phyloP scores from a whole-genome alignment of 2,888 invertebrate genomes.

The Muscina levida region DNA sequence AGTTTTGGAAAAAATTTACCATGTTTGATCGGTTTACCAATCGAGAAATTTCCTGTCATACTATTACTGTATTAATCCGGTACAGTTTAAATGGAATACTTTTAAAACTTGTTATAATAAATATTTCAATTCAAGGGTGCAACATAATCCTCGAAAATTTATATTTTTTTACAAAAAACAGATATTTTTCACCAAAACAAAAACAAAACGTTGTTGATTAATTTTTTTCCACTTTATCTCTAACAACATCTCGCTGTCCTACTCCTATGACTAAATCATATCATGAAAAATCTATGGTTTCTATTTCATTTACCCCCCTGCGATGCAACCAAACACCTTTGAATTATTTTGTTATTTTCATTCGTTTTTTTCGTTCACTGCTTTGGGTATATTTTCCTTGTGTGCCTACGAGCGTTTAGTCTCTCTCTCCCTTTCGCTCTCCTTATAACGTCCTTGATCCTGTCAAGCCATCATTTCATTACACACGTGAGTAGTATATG shows the following conservation, averaged over 20 bases:
- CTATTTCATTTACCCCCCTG: slow-evolving; percentile 5
- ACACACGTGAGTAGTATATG: slow-evolving; percentile 49
- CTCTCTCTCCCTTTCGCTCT: no score
- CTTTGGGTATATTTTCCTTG: slow-evolving; percentile 31
- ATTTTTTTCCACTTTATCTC: background rate
- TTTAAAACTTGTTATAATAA: background rate
- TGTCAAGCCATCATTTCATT: slow-evolving; percentile 64
- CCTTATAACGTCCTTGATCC: slow-evolving; percentile 79
- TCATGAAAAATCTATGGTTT: no score
- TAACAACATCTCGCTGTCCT: background rate
- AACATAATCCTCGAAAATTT: background rate
- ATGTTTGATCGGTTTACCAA: no score
- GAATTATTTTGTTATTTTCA: background rate
- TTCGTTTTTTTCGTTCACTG: slow-evolving; percentile 1
- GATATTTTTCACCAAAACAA: background rate
- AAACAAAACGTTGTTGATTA: slow-evolving; percentile 9
- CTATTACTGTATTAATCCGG: no score
- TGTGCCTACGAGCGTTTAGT: no score
- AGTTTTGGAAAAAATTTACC: no score
- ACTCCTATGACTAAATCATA: no score
- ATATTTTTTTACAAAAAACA: background rate
- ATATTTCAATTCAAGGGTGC: slow-evolving; percentile 4
- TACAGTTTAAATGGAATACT: background rate
- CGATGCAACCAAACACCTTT: slow-evolving; percentile 42
- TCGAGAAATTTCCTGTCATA: no score